Base-by-base conservation (phyloP, 1,140 invertebrate species). In the Cryptotermes secundus region DNA sequence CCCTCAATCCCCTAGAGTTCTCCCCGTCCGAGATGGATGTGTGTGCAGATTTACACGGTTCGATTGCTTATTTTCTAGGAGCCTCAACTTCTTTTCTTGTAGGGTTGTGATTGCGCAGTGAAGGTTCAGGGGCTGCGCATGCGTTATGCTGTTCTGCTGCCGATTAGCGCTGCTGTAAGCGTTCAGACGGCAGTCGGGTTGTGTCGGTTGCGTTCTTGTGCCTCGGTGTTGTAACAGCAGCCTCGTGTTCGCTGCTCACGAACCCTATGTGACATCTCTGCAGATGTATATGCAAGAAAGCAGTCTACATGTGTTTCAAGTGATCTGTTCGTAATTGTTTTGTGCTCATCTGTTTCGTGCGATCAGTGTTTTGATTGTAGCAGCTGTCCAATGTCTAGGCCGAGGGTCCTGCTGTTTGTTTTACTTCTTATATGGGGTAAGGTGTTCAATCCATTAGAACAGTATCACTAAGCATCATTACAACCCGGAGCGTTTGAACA, bases 21-120 rank as follows among this genome's bases (percentile, higher is more conserved):
- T 31, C n/a, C 59, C n/a, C 26, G 59, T 72, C 59, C 59, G 59
- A 72, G 59, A 72, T 72, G 59, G 59, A 72, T 72, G 59, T 72
- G 59, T 72, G n/a, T n/a, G 59, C n/a, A 72, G 59, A 72, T 72
- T 72, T 72, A 72, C 59, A 72, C 59, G 59, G 59, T 72, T 72
- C 59, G 59, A 72, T 72, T 72, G 59, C 59, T 72, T 72, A 72
- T 72, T 72, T 72, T 72, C 26, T 31, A 72, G 59, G 59, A 31
- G 45, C n/a, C 59, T n/a, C 59, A 1, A 72, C 59, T 72, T 72
- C 59, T 72, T 72, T 72, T 72, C 59, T 72, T 72, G 59, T 72
- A 26, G 59, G 19, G 59, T 72, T 72, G 59, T 72, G 59, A 72
- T 72, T 72, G 59, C 59, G 59, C 59, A 72, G 59, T 72, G 26